Evolutionary conservation across 2,797 vertebrate genomes (phyloP), one percentile per base, ranked within the genome.

Genomic region (Corythornis leucogaster): DNA sequence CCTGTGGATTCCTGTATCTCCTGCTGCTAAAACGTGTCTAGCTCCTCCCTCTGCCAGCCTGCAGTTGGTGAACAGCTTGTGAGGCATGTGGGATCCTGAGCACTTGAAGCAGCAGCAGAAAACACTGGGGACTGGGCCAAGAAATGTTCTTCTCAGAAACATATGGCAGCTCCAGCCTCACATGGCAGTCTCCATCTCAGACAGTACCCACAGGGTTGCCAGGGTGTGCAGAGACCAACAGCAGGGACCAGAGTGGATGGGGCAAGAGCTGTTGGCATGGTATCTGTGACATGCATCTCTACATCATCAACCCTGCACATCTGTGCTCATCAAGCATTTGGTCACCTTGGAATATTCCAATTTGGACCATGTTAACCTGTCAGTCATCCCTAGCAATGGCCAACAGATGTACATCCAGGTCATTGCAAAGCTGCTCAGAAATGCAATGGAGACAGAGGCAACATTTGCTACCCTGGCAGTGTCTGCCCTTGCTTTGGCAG

Each of bases 41-140:
- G 89, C 91, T 94, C 66, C 55, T 93, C 95, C 95, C 94, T 96
- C 93, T 96, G 94, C 85, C 4, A 8, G 93, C 77, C 87, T 96
- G 93, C 94, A 95, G 80, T 85, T 83, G 89, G 91, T 51, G 80
- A 93, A 30, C 10, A 77, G 58, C 80, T 89, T 85, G 93, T 0
- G 35, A 93, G 82, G 77, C 87, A 46, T 86, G 93, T 95, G 95
- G 91, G 82, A 92, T 92, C 91, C 77, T 68, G 40, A 61, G 85
- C 87, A 87, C 53, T 59, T 91, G 94, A 76, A 89, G 45, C 85
- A 92, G 89, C 0, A 28, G 74, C 77, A 87, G 83, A 80, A 73
- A 85, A 80, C 1, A 51, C 83, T 3, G 1, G 84, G 77, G 92
- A 93, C 42, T 0, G 4, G 82, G 94, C 94, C 92, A 95, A 78